A percentile compares a stretch with the other conserved stretches of the same genome.
Evolutionary conservation across 2,888 invertebrate species (phyloP).

Genomic region (Drosophila aldrichi): DNA sequence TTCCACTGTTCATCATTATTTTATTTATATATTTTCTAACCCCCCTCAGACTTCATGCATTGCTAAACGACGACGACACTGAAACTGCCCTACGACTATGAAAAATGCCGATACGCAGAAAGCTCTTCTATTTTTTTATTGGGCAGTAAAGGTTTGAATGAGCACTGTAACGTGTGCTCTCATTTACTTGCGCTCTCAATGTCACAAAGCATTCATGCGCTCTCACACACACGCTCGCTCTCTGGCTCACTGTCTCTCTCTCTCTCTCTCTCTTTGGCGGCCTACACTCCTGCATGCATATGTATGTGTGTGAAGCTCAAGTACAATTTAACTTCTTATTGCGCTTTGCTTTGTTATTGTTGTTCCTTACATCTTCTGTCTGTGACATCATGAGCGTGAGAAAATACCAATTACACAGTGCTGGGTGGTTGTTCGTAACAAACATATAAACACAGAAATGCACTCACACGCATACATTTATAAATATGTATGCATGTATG

Average conservation of each 20-base stretch:
- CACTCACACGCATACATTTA: not conserved
- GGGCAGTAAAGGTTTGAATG: slow-evolving; percentile 41
- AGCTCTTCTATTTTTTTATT: slow-evolving; percentile 42
- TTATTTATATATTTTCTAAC: not conserved
- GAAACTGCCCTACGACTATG: slow-evolving; percentile 30
- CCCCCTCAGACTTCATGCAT: not conserved
- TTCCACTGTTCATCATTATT: not conserved
- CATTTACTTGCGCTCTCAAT: slow-evolving; percentile 15
- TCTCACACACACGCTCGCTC: not conserved
- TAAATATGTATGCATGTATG: not conserved
- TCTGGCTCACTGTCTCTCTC: slow-evolving; percentile 5
- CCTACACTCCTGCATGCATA: not conserved
- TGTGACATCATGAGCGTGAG: slow-evolving; percentile 76
- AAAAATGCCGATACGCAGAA: slow-evolving; percentile 32
- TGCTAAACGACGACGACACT: not conserved
- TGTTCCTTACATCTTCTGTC: slow-evolving; percentile 39
- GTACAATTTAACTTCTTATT: slow-evolving; percentile 50
- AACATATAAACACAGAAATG: slow-evolving; percentile 4
- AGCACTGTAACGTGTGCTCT: slow-evolving; percentile 27
- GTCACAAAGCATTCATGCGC: slow-evolving; percentile 30
- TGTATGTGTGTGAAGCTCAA: slow-evolving; percentile 37
- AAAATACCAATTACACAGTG: slow-evolving; percentile 61
- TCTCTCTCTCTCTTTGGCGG: slow-evolving; percentile 6
- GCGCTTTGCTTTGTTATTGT: slow-evolving; percentile 41
- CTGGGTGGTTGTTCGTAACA: slow-evolving; percentile 25